Percentiles rank a stretch among this genome's conserved stretches.
phyloP scores from a whole-genome alignment of 2,888 invertebrate genomes.

The Machimus atricapillus region DNA sequence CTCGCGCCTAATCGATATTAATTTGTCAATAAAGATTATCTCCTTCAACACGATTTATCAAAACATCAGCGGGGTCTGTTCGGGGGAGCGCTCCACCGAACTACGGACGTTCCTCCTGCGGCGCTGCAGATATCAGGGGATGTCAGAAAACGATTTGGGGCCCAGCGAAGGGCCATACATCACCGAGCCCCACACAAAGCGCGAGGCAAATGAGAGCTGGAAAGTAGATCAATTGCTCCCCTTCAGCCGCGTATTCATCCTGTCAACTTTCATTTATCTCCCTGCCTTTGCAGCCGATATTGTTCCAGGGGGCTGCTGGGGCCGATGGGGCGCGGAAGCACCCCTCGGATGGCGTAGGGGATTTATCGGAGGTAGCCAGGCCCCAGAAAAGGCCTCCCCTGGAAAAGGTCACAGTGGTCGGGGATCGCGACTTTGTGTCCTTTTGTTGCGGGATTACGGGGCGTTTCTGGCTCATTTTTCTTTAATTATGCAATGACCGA shows the following conservation, averaged over 20 bases:
- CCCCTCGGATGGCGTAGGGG: not conserved
- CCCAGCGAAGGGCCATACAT: conserved; percentile 7
- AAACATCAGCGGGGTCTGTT: conserved; percentile 1
- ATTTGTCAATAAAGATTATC: conserved; percentile 35
- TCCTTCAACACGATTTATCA: not conserved
- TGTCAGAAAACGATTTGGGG: conserved; percentile 9
- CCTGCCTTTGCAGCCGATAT: not conserved
- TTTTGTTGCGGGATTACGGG: not conserved
- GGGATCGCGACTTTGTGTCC: not conserved
- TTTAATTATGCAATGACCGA: conserved; percentile 15
- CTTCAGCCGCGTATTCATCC: conserved; percentile 25
- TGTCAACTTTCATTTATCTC: conserved; percentile 31
- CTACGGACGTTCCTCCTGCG: conserved; percentile 5
- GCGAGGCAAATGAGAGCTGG: not conserved
- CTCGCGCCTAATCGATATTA: conserved; percentile 16
- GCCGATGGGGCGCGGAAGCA: too few species aligned
- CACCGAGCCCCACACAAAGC: not conserved
- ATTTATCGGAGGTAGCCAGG: not conserved
- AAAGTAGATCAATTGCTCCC: conserved; percentile 14
- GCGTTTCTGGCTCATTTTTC: not conserved
- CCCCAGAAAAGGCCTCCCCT: not conserved
- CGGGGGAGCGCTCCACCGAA: not conserved
- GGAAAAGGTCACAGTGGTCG: not conserved
- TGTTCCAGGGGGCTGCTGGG: not conserved
- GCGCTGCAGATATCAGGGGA: conserved; percentile 11